Conservation (phyloP, 2,888 invertebrate species). For the Mesorhabditis belari region DNA sequence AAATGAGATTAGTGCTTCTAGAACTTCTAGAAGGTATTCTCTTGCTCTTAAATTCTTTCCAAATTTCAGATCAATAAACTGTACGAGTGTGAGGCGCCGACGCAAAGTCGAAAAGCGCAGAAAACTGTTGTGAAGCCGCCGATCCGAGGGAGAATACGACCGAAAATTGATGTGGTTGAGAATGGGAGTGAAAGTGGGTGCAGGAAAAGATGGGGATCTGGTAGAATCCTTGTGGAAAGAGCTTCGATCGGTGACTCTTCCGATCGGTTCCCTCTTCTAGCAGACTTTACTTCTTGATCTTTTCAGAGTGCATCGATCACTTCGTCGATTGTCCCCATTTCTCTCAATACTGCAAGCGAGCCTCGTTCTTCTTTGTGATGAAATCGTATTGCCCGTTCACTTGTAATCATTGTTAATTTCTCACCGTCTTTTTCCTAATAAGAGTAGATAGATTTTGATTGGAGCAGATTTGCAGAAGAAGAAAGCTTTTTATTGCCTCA, state of each 20-base stretch:
- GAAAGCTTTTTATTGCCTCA: no score
- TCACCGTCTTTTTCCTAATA: no score
- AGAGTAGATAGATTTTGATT: no score
- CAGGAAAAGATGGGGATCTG: no score
- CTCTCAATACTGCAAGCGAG: constrained; percentile 46
- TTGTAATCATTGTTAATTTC: constrained; percentile 30
- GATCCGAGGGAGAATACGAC: not conserved
- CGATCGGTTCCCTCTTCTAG: no score
- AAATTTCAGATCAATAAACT: constrained; percentile 30
- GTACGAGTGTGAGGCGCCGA: constrained; percentile 19
- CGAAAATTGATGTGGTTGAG: not conserved
- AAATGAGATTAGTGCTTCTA: not conserved
- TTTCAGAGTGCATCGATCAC: constrained; percentile 47
- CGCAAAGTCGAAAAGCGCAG: not conserved
- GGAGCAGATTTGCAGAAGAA: no score
- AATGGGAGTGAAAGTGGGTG: not conserved
- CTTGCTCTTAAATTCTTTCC: not conserved
- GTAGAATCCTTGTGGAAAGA: no score
- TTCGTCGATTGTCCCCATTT: constrained; percentile 52
- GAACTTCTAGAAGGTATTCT: not conserved
- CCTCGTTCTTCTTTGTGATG: constrained; percentile 52
- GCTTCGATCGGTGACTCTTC: no score
- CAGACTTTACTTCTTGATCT: no score
- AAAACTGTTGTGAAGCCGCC: not conserved
- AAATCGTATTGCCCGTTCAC: constrained; percentile 50